Percentiles rank a stretch among this genome's conserved stretches.
These are phyloP conservation scores for Aphaenogaster floridana DNA, from an alignment of 1,140 invertebrate genomes.

Conservation along the genomic window DNA sequence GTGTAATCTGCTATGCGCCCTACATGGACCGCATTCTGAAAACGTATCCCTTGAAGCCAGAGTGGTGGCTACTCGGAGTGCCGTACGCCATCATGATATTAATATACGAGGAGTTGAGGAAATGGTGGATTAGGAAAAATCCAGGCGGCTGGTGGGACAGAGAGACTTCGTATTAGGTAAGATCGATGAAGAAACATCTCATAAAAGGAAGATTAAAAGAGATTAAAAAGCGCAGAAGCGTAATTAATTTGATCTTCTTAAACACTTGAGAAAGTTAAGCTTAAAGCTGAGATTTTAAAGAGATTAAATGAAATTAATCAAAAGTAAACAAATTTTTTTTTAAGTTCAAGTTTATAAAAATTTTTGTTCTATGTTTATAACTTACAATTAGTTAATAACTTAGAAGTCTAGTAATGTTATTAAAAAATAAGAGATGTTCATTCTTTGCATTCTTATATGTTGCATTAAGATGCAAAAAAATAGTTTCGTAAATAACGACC, in stretches of 20 bases:
- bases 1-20: constrained; percentile 90
- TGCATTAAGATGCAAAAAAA: background rate
- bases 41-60: constrained; percentile 87
- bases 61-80: constrained; percentile 92
- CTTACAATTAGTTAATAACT: background rate
- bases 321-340: background rate
- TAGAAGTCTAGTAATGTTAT: background rate
- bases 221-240: background rate
- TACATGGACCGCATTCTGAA: constrained; percentile 89
- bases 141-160: constrained; percentile 92
- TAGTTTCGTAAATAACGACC: constrained; percentile 36
- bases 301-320: background rate
- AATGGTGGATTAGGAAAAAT: constrained; percentile 91
- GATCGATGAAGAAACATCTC: background rate
- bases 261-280: background rate
- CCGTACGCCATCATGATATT: constrained; percentile 93
- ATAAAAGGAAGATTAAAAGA: background rate
- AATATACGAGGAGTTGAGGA: constrained; percentile 91
- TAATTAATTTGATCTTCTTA: background rate
- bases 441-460: background rate
- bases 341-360: background rate
- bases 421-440: background rate
- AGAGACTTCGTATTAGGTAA: constrained; percentile 93
- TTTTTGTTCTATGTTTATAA: background rate
- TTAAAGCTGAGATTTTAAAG: background rate